A percentile compares a stretch with the other conserved stretches of the same genome.
Evolutionary conservation across 1,140 invertebrate species (phyloP).

Genomic region (Hestina assimilis): DNA sequence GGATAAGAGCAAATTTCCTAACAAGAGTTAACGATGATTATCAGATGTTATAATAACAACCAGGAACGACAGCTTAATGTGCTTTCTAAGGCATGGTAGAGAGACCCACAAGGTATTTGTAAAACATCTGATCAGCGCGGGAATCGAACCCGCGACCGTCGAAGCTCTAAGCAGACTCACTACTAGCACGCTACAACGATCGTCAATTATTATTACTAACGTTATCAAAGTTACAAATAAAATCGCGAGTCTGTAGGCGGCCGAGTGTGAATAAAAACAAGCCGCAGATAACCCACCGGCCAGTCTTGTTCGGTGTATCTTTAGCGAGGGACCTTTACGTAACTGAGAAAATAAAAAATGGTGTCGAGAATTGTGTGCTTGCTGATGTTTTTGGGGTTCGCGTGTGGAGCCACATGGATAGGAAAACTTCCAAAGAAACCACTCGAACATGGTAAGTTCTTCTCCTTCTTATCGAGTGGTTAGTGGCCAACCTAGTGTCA

Average conservation of each 20-base stretch:
- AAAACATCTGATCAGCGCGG: no score
- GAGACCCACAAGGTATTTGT: no score
- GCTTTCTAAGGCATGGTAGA: no score
- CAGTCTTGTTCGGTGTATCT: constrained; percentile 40
- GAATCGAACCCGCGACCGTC: no score
- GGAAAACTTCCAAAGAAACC: constrained; percentile 43
- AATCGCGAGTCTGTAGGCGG: constrained; percentile 33
- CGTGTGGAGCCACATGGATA: constrained; percentile 39
- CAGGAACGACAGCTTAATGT: no score
- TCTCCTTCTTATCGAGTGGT: neutral
- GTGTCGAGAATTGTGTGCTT: constrained; percentile 48
- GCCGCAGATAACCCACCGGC: constrained; percentile 28
- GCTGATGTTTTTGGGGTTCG: constrained; percentile 35
- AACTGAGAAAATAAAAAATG: constrained; percentile 36
- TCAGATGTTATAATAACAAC: no score
- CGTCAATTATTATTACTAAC: no score
- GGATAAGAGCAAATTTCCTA: no score
- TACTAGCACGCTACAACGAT: no score
- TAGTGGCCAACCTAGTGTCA: no score
- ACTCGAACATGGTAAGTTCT: constrained; percentile 43
- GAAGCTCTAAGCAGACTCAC: no score
- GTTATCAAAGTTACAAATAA: neutral
- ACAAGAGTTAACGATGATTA: no score
- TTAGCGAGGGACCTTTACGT: constrained; percentile 28
- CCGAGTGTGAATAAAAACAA: constrained; percentile 56